A percentile compares a stretch with the other conserved stretches of the same genome.
Evolutionary conservation across 1,140 invertebrate species (phyloP).

Genomic region (Diorhabda sublineata): DNA sequence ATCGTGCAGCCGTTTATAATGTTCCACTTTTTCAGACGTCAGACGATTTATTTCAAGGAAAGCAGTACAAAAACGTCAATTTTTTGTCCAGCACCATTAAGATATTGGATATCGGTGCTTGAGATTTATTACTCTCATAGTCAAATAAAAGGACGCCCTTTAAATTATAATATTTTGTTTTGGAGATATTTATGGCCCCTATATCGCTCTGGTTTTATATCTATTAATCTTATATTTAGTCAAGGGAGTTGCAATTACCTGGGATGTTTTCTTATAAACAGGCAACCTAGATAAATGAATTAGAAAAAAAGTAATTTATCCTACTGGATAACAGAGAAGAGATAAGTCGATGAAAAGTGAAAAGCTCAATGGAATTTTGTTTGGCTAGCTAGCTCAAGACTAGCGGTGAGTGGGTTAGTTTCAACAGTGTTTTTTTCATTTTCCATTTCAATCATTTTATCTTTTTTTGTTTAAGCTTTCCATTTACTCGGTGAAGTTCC

Average conservation of each 20-base stretch:
- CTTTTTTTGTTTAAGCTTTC: too few species aligned
- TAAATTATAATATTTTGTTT: conserved; percentile 3
- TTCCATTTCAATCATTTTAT: too few species aligned
- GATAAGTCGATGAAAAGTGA: too few species aligned
- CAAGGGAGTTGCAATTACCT: not conserved
- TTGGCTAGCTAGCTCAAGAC: too few species aligned
- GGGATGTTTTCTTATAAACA: too few species aligned
- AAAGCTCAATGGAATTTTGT: too few species aligned
- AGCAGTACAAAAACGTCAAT: not conserved
- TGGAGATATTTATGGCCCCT: not conserved
- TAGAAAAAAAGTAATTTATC: too few species aligned
- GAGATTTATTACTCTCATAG: conserved; percentile 1
- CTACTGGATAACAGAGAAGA: too few species aligned
- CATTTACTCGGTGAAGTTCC: too few species aligned
- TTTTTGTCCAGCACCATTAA: not conserved
- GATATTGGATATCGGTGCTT: not conserved
- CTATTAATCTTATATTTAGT: not conserved
- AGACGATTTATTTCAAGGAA: not conserved
- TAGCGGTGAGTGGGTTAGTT: too few species aligned
- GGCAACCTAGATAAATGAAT: too few species aligned
- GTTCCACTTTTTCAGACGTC: not conserved
- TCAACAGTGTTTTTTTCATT: too few species aligned
- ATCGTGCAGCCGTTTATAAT: conserved; percentile 2
- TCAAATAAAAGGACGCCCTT: not conserved
- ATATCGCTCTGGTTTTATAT: not conserved